phyloP scores from a whole-genome alignment of 2,113 vertebrate species.

The Falcunculus frontatus region DNA sequence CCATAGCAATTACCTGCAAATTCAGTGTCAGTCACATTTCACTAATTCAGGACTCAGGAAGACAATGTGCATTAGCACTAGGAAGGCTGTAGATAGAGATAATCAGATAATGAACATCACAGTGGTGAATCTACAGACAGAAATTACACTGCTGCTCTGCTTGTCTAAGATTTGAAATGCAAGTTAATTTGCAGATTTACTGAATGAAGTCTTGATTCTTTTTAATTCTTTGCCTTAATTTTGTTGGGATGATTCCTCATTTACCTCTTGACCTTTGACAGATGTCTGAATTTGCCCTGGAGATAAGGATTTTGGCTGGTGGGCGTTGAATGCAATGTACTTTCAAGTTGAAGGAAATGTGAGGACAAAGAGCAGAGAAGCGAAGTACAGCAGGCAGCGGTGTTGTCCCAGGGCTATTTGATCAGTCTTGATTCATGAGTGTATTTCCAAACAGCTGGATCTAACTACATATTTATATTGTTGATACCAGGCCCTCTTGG shows the following conservation, averaged over 20 bases:
- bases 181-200: constrained; percentile 12
- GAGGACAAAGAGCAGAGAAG: neutral
- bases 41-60: constrained; percentile 35
- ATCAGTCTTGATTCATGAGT: neutral
- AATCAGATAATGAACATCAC: constrained; percentile 47
- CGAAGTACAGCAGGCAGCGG: neutral
- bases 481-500: neutral
- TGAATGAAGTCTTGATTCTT: neutral
- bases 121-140: constrained; percentile 27
- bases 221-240: neutral
- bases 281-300: neutral
- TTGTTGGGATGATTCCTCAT: neutral
- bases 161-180: neutral
- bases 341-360: neutral
- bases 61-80: neutral
- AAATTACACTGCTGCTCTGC: constrained; percentile 11
- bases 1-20: constrained; percentile 52
- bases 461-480: neutral
- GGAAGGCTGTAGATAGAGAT: neutral
- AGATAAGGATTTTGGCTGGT: neutral
- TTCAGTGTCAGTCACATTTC: constrained; percentile 34
- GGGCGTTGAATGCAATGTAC: neutral
- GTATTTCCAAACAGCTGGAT: neutral
- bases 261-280: neutral
- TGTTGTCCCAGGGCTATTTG: neutral